Evolutionary conservation across 2,888 invertebrate species (phyloP).

Genomic region (Drosophila austrosaltans): DNA sequence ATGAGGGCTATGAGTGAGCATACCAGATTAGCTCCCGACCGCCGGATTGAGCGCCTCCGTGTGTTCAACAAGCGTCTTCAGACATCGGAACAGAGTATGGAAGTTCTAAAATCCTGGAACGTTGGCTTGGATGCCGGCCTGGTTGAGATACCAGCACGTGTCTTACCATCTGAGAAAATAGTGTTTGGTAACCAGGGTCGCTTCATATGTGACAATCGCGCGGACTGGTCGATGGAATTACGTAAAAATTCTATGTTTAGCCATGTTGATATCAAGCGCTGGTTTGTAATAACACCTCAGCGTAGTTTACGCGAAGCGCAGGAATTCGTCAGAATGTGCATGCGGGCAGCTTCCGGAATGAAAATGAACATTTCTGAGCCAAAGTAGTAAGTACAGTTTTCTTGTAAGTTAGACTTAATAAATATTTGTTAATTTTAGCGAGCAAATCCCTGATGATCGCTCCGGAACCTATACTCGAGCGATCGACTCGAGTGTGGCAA

Average conservation of each 20-base stretch:
- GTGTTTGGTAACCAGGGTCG: conserved; percentile 83
- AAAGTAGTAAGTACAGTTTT: conserved; percentile 65
- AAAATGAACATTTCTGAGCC: conserved; percentile 83
- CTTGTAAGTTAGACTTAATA: background rate
- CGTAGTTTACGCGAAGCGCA: conserved; percentile 72
- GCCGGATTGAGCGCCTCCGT: conserved; percentile 87
- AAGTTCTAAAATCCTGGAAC: conserved; percentile 89
- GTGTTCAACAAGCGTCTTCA: conserved; percentile 87
- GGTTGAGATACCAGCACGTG: conserved; percentile 87
- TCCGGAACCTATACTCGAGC: conserved; percentile 86
- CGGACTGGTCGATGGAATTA: conserved; percentile 84
- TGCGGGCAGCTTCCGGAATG: conserved; percentile 84
- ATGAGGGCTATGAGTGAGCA: conserved; percentile 89
- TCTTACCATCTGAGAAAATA: conserved; percentile 87
- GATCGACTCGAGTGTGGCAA: conserved; percentile 85
- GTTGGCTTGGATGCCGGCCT: conserved; percentile 87
- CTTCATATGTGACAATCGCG: conserved; percentile 83
- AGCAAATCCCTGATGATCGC: conserved; percentile 86
- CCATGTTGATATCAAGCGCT: conserved; percentile 76
- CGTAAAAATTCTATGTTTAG: conserved; percentile 84
- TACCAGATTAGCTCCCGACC: conserved; percentile 89
- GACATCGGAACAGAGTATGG: conserved; percentile 83
- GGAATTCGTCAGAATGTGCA: conserved; percentile 80
- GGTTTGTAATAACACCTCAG: conserved; percentile 82
- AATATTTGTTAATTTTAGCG: conserved; percentile 35